These are phyloP conservation scores for Castor canadensis DNA, from an alignment of 2,113 vertebrate species.

Conservation along the genomic window DNA sequence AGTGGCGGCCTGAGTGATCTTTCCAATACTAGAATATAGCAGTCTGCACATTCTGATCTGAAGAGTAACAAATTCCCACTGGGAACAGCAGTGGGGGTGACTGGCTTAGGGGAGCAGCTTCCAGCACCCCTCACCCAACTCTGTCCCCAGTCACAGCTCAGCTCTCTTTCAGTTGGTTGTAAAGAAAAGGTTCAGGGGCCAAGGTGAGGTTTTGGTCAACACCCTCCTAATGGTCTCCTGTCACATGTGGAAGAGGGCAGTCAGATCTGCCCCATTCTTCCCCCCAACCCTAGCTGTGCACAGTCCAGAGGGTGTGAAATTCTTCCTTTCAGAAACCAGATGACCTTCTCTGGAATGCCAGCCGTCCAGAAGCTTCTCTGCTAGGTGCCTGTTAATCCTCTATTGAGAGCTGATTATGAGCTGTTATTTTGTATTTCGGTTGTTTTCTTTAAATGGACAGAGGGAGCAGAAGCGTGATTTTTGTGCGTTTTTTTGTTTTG, in stretches of 20 bases:
- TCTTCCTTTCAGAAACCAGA: neutral
- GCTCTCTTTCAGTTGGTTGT: no score
- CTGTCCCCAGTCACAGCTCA: neutral
- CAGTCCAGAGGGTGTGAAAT: neutral
- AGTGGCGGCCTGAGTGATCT: neutral
- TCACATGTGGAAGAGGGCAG: no score
- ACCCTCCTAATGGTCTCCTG: no score
- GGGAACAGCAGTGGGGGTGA: fast-evolving
- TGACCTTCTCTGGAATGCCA: neutral
- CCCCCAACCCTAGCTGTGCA: no score
- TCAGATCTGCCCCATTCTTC: neutral
- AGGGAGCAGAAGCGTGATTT: neutral
- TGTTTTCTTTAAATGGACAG: neutral
- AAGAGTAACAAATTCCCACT: neutral
- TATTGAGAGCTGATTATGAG: neutral
- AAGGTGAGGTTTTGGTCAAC: no score
- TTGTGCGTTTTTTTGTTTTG: no score
- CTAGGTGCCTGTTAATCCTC: neutral
- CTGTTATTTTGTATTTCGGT: neutral
- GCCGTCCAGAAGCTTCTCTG: neutral
- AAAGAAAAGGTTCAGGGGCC: neutral
- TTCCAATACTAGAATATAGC: neutral
- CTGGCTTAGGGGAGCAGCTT: neutral
- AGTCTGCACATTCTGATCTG: neutral
- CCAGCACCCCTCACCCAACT: fast-evolving